phyloP scores from a whole-genome alignment of 2,113 vertebrate genomes.

The Solea senegalensis region DNA sequence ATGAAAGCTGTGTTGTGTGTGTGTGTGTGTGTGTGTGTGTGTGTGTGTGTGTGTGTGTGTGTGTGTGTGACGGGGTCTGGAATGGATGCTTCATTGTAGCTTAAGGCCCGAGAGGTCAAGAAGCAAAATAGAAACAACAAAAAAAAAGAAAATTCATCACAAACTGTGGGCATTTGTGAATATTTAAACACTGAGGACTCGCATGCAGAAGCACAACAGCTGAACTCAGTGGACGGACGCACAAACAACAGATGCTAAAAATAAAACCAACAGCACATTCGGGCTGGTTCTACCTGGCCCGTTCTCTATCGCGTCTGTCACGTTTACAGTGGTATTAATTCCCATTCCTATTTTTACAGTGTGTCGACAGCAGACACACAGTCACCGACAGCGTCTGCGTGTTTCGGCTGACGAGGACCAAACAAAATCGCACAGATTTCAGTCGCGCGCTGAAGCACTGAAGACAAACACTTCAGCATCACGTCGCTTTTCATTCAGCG shows the following conservation, averaged over 20 bases:
- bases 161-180: no score
- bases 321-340: slow-evolving; percentile 24
- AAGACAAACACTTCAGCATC: neutral
- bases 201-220: neutral
- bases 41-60: neutral
- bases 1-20: neutral
- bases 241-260: slow-evolving; percentile 36
- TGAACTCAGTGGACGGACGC: neutral
- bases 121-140: neutral
- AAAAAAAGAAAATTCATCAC: neutral
- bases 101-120: neutral
- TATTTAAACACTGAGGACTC: neutral
- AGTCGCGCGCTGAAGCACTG: neutral
- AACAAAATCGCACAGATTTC: slow-evolving; percentile 17
- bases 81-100: neutral
- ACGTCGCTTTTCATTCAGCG: neutral
- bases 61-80: neutral
- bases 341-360: slow-evolving; percentile 56
- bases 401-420: neutral
- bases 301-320: slow-evolving; percentile 16
- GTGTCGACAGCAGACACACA: slow-evolving; percentile 38
- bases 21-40: neutral
- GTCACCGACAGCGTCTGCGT: slow-evolving; percentile 19
- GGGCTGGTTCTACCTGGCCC: slow-evolving; percentile 37
- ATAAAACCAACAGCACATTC: slow-evolving; percentile 15